Percentiles rank a stretch among this genome's conserved stretches.
Conservation (phyloP, 2,113 vertebrate genomes). For the Hemibagrus wyckioides region DNA sequence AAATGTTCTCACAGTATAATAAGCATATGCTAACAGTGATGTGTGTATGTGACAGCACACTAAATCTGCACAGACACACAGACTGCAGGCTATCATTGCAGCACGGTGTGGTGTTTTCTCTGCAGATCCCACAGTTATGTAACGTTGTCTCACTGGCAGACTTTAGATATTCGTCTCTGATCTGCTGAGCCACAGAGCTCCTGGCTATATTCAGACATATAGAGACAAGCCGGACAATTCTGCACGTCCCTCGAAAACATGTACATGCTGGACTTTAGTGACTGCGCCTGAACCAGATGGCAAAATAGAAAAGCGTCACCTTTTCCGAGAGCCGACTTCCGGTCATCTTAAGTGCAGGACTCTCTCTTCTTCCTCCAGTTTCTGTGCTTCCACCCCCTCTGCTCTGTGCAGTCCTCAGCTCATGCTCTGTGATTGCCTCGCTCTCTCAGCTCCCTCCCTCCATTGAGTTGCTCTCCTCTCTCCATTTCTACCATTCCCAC, state of each 20-base stretch:
- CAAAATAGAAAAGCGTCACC: constrained; percentile 29
- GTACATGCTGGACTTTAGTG: background rate
- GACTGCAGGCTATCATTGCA: background rate
- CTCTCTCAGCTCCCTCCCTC: constrained; percentile 23
- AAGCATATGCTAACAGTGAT: constrained; percentile 1
- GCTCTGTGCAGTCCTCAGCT: constrained; percentile 30
- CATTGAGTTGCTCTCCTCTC: constrained; percentile 5
- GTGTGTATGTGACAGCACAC: background rate
- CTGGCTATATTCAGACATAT: constrained; percentile 22
- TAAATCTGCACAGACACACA: constrained; percentile 17
- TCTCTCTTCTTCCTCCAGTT: constrained; percentile 29
- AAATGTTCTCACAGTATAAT: background rate
- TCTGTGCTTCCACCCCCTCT: constrained; percentile 22
- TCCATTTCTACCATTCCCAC: background rate
- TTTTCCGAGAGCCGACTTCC: constrained; percentile 44
- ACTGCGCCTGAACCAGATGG: background rate
- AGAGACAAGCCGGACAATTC: background rate
- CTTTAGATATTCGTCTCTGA: constrained; percentile 12
- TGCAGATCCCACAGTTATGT: constrained; percentile 41
- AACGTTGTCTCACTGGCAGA: constrained; percentile 22
- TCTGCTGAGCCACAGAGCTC: background rate
- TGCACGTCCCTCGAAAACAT: background rate
- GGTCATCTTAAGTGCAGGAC: constrained; percentile 35
- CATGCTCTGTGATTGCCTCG: constrained; percentile 8
- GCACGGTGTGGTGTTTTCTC: constrained; percentile 7